Evolutionary conservation across 2,113 vertebrate genomes (phyloP).

Genomic region (Epinephelus fuscoguttatus): DNA sequence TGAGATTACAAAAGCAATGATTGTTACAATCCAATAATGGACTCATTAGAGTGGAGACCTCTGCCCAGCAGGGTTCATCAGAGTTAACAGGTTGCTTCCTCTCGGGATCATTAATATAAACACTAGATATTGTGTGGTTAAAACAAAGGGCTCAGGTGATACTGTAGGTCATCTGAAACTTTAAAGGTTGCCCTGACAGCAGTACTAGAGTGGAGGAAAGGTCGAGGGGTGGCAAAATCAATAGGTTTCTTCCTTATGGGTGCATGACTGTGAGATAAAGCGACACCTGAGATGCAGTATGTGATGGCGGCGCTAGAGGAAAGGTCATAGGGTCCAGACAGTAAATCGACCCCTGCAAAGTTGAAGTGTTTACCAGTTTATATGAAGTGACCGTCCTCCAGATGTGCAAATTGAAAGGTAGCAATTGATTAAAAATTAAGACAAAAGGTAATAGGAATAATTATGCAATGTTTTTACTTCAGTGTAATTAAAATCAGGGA

Average conservation of each 20-base stretch:
- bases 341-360: background rate
- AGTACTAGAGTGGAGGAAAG: conserved; percentile 21
- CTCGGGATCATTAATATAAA: background rate
- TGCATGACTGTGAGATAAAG: background rate
- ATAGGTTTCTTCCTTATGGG: background rate
- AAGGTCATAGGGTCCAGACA: conserved; percentile 27
- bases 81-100: background rate
- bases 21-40: background rate
- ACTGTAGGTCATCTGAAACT: conserved; percentile 2
- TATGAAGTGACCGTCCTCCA: background rate
- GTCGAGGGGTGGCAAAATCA: conserved; percentile 27
- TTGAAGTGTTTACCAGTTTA: background rate
- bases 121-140: background rate
- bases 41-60: conserved; percentile 11
- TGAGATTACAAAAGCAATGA: background rate
- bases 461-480: too few relatives aligned
- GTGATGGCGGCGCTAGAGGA: background rate
- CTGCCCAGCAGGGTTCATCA: background rate
- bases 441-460: too few relatives aligned
- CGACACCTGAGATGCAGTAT: conserved; percentile 10
- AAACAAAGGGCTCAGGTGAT: conserved; percentile 1
- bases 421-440: too few relatives aligned
- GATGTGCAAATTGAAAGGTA: too few relatives aligned
- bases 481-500: too few relatives aligned
- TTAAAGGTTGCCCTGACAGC: conserved; percentile 5